Base-by-base conservation (phyloP, 2,797 vertebrate genomes). In the Trichosurus vulpecula region DNA sequence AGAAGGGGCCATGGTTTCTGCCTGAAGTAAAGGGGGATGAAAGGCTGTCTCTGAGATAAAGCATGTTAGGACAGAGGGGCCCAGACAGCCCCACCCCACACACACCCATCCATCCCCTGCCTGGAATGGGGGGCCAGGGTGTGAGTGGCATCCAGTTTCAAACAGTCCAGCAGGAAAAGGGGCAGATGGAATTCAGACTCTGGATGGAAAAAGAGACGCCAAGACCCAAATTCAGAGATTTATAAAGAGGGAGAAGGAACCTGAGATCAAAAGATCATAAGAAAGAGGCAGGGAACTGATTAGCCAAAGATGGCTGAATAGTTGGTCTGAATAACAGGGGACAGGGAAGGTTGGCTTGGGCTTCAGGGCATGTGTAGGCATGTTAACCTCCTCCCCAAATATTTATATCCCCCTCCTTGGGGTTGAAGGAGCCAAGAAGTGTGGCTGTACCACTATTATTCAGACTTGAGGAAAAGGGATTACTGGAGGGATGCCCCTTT, bases 141-240 rank as follows among this genome's bases (percentile, higher is more conserved):
- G 66, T 92, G 95, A 95, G 94, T 96, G 95, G 93, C 92, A 93
- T 97, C 97, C 97, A 66, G 95, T 97, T 96, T 95, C 95, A 97
- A 98, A 97, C 95, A 97, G 96, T 97, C 97, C 91, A 14, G 93
- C 92, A 56, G 93, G 92, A 74, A 52, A 87, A 94, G n/a, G 61
- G 97, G 93, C 95, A 96, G 97, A 94, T 95, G 93, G 97, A 66
- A 96, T 93, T 94, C 96, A 96, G 93, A 95, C 53, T 97, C 97
- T 98, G 89, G 91, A 96, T 30, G 52, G 52, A 54, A 93, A 95
- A 92, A 94, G 93, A 91, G 66, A 94, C 91, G 93, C 51, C 53
- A n/a, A 54, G 52, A 90, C 30, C 51, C 74, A 87, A 87, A 87
- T 87, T 87, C 74, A 87, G 74, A 87, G 41, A 87, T 87, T 87